Conservation (phyloP, 2,888 invertebrate species). For the Cataglyphis livida region DNA sequence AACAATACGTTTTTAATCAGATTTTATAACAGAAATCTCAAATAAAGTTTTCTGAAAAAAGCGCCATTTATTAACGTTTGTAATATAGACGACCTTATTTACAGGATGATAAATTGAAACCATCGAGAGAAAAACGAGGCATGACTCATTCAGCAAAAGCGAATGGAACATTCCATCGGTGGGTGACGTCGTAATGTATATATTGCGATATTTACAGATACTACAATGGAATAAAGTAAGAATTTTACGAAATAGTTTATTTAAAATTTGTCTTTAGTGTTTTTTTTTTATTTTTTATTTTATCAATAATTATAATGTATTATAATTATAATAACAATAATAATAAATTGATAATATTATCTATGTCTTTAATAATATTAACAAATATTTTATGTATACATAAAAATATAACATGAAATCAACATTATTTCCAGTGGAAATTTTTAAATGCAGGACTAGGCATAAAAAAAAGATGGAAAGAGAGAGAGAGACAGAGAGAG, state of each 20-base stretch:
- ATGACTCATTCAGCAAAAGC: conserved; percentile 24
- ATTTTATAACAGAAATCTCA: not conserved
- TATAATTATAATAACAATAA: conserved; percentile 2
- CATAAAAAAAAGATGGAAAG: not conserved
- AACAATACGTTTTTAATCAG: conserved; percentile 7
- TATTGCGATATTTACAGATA: not conserved
- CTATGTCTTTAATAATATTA: not conserved
- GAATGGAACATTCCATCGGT: conserved; percentile 9
- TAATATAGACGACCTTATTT: conserved; percentile 13
- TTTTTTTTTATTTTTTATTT: not conserved
- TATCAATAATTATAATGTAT: conserved; percentile 3
- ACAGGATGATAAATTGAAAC: conserved; percentile 26
- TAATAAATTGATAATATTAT: conserved; percentile 10
- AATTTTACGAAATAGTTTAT: conserved; percentile 27
- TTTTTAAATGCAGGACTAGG: not conserved
- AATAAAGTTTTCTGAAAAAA: not conserved
- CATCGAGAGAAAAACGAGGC: conserved; percentile 19
- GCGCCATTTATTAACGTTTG: not conserved
- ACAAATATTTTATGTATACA: conserved; percentile 14
- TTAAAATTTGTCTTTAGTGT: not conserved
- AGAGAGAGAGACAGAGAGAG: not conserved
- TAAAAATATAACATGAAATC: conserved; percentile 16
- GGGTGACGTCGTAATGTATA: not conserved
- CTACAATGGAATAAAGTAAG: not conserved
- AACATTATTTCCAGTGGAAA: not conserved